Conservation (phyloP, 2,113 vertebrate genomes). For the Epinephelus lanceolatus region DNA sequence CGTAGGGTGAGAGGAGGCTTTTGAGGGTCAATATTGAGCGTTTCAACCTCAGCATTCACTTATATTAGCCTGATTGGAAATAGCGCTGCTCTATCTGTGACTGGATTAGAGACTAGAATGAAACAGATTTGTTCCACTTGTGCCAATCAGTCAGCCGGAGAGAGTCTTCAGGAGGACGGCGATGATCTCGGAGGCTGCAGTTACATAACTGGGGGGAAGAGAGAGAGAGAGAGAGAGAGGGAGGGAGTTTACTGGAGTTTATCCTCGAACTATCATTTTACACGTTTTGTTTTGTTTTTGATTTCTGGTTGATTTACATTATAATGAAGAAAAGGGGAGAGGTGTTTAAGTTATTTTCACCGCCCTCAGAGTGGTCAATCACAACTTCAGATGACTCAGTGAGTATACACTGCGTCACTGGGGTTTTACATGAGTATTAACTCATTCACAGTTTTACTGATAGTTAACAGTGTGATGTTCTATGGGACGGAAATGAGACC, state of each 20-base stretch:
- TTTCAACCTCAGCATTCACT: neutral
- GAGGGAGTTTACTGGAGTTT: neutral
- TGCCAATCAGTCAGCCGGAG: slow-evolving; percentile 33
- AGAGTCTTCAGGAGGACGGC: slow-evolving; percentile 51
- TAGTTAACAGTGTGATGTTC: neutral
- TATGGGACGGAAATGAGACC: no score
- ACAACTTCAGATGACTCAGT: neutral
- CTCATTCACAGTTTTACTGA: neutral
- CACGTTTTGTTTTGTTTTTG: neutral
- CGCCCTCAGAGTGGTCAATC: neutral
- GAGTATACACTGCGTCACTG: neutral
- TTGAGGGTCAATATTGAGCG: neutral
- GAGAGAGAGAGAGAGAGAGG: neutral
- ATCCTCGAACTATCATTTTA: neutral
- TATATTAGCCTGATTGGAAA: neutral
- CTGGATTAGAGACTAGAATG: slow-evolving; percentile 31
- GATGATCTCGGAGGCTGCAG: slow-evolving; percentile 63
- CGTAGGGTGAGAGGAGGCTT: neutral
- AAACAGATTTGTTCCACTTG: slow-evolving; percentile 31
- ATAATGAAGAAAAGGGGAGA: neutral
- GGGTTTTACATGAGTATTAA: neutral
- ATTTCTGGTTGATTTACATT: neutral
- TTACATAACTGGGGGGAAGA: slow-evolving; percentile 63
- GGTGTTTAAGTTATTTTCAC: neutral
- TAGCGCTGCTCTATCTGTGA: slow-evolving; percentile 24